phyloP scores from a whole-genome alignment of 1,140 invertebrate species.

The Agraylea sexmaculata region DNA sequence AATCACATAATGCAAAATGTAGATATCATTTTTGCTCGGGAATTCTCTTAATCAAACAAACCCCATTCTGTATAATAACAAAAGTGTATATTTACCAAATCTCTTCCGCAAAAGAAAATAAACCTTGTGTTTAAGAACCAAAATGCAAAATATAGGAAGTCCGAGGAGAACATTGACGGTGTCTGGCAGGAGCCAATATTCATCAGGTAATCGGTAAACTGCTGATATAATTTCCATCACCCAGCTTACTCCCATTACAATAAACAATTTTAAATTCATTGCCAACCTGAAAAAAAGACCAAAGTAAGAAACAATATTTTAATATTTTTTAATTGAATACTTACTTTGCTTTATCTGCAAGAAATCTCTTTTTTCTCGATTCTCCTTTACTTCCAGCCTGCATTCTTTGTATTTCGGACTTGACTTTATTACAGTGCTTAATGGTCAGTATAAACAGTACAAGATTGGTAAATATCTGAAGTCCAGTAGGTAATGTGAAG shows the following conservation, averaged over 20 bases:
- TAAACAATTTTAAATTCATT: slow-evolving; percentile 58
- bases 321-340: slow-evolving; percentile 22
- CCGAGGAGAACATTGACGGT: slow-evolving; percentile 50
- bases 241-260: slow-evolving; percentile 67
- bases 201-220: slow-evolving; percentile 32
- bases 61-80: too few species aligned
- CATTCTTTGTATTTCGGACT: slow-evolving; percentile 52
- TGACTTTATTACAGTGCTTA: slow-evolving; percentile 52
- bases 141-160: slow-evolving; percentile 51
- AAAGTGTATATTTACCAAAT: slow-evolving; percentile 38
- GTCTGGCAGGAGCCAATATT: slow-evolving; percentile 45
- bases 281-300: slow-evolving; percentile 43
- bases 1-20: too few species aligned
- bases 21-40: too few species aligned
- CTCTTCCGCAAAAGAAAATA: slow-evolving; percentile 38
- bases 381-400: slow-evolving; percentile 40
- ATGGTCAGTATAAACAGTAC: slow-evolving; percentile 55
- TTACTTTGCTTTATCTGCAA: slow-evolving; percentile 52
- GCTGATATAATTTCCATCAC: slow-evolving; percentile 51
- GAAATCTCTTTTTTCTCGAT: slow-evolving; percentile 41
- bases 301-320: too few species aligned
- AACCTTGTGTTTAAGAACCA: slow-evolving; percentile 50
- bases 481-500: slow-evolving; percentile 48
- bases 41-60: too few species aligned
- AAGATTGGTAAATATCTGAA: slow-evolving; percentile 49